These are phyloP conservation scores for Berghia stephanieae DNA, from an alignment of 1,140 invertebrate species.

Conservation along the genomic window DNA sequence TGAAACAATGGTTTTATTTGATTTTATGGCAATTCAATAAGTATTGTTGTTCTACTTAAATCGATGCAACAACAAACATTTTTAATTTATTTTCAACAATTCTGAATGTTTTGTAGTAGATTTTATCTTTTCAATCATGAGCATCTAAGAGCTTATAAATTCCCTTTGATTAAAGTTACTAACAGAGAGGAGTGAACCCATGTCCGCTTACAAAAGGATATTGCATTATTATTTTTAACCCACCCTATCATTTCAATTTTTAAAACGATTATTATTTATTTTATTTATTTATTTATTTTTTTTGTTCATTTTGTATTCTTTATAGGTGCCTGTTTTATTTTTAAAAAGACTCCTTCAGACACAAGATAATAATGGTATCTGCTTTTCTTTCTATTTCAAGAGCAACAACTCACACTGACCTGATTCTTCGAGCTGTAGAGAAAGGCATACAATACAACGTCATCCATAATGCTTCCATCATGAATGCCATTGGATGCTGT, in stretches of 20 bases:
- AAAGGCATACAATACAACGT: conserved; percentile 74
- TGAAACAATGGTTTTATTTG: neutral
- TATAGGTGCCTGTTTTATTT: too few relatives aligned
- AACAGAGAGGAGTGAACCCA: too few relatives aligned
- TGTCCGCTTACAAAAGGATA: too few relatives aligned
- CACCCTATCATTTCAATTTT: neutral
- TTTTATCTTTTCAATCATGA: too few relatives aligned
- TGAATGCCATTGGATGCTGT: conserved; percentile 96
- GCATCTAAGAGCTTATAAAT: too few relatives aligned
- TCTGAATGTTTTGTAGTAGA: too few relatives aligned
- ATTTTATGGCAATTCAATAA: neutral
- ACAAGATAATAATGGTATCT: conserved; percentile 15
- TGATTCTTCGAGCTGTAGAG: conserved; percentile 88
- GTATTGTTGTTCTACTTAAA: too few relatives aligned
- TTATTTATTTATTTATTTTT: neutral
- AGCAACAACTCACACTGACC: conserved; percentile 97
- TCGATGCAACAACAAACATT: too few relatives aligned
- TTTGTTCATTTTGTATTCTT: conserved; percentile 15
- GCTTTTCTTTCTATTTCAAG: conserved; percentile 45
- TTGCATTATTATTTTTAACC: too few relatives aligned
- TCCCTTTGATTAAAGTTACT: too few relatives aligned
- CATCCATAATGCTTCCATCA: conserved; percentile 97
- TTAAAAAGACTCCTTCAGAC: too few relatives aligned
- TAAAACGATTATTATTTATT: neutral
- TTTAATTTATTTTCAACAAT: too few relatives aligned